Percentiles rank a stretch among this genome's conserved stretches.
Conservation (phyloP, 2,888 invertebrate genomes). For the Netelia inedita region DNA sequence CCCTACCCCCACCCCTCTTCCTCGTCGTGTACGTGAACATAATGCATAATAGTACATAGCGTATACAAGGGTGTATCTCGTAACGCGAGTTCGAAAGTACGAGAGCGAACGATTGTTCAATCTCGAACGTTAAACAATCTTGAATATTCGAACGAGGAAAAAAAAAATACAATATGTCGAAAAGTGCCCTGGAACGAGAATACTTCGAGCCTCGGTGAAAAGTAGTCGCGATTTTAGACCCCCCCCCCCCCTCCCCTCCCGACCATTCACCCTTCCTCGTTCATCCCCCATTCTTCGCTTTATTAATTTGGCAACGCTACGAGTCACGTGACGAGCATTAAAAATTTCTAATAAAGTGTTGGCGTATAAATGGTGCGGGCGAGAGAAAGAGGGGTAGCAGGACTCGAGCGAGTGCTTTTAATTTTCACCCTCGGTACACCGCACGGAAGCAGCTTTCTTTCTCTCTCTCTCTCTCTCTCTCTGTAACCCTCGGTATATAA, state of each 20-base stretch:
- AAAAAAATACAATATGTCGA: not conserved
- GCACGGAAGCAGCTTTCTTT: not conserved
- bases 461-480: too few relatives aligned
- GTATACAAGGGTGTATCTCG: not conserved
- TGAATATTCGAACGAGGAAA: not conserved
- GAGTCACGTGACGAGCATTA: constrained; percentile 23
- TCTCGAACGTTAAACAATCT: too few relatives aligned
- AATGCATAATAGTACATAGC: constrained; percentile 17
- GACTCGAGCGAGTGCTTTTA: constrained; percentile 8
- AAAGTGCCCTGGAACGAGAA: constrained; percentile 2
- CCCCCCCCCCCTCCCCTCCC: not conserved
- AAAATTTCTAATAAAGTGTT: constrained; percentile 34
- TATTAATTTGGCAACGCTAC: not conserved
- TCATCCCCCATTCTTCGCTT: not conserved
- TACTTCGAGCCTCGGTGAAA: too few relatives aligned
- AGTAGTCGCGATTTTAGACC: too few relatives aligned
- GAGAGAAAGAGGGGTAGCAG: not conserved
- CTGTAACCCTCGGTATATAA: not conserved
- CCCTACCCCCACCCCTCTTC: constrained; percentile 3
- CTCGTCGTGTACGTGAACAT: constrained; percentile 25
- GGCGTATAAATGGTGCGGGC: constrained; percentile 7
- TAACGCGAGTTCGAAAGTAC: too few relatives aligned
- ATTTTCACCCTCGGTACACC: constrained; percentile 30
- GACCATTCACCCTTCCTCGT: too few relatives aligned
- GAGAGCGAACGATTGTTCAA: too few relatives aligned